Evolutionary conservation across 2,113 vertebrate genomes (phyloP).

Genomic region (Psammodynastes pulverulentus): DNA sequence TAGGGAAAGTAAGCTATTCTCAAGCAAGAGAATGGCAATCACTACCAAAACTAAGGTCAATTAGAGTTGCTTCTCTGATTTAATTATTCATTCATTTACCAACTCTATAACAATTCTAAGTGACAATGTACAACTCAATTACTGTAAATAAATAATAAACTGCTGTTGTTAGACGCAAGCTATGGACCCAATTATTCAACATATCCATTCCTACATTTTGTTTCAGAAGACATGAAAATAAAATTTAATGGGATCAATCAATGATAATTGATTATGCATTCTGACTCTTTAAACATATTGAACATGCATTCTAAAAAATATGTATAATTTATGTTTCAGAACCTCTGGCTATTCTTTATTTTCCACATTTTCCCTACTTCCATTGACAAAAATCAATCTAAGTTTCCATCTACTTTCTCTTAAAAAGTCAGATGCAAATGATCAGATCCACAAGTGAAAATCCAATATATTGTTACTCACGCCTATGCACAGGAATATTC

Average conservation of each 20-base stretch:
- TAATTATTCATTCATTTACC: background rate
- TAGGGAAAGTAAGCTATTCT: background rate
- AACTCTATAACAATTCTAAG: background rate
- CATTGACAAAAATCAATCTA: slow-evolving; percentile 3
- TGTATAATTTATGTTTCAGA: background rate
- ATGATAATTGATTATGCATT: background rate
- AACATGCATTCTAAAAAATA: background rate
- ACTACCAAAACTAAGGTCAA: background rate
- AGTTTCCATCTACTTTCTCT: background rate
- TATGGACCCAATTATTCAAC: background rate
- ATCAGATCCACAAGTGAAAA: background rate
- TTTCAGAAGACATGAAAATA: background rate
- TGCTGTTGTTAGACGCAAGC: background rate
- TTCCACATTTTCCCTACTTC: slow-evolving; percentile 5
- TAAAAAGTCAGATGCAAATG: background rate
- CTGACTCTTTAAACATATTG: background rate
- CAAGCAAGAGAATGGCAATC: background rate
- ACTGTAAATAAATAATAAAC: background rate
- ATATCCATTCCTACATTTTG: background rate
- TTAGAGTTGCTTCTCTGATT: background rate
- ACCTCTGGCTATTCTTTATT: background rate
- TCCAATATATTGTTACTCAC: background rate
- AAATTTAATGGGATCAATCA: background rate
- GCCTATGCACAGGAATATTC: background rate
- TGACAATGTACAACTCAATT: background rate